phyloP scores from a whole-genome alignment of 2,113 vertebrate genomes.

The Eulemur rufifrons region DNA sequence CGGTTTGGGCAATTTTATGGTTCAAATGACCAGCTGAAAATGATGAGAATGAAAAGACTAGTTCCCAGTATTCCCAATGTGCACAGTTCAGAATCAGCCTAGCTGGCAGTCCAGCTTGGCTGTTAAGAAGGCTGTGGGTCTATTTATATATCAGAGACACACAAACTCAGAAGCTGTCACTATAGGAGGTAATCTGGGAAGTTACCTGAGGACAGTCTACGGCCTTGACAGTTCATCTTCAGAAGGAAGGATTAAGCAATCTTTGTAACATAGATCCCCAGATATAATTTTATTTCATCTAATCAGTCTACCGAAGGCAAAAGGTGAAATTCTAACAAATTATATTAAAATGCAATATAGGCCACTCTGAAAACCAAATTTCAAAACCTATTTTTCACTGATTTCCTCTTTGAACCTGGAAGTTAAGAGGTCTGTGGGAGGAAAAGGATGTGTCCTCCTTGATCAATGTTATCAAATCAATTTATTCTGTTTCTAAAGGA shows the following conservation, averaged over 20 bases:
- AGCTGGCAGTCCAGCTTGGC: background rate
- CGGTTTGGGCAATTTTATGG: background rate
- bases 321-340: conserved; percentile 69
- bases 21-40: conserved; percentile 13
- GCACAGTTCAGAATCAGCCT: background rate
- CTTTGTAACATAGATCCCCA: conserved; percentile 29
- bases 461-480: conserved; percentile 48
- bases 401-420: conserved; percentile 59
- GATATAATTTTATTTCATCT: conserved; percentile 57
- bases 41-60: background rate
- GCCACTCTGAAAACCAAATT: conserved; percentile 14
- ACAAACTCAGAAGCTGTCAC: background rate
- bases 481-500: conserved; percentile 55
- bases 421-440: background rate
- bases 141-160: conserved; percentile 43
- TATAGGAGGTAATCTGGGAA: conserved; percentile 20
- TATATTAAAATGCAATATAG: conserved; percentile 61
- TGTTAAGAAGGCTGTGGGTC: background rate
- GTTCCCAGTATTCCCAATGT: background rate
- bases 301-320: conserved; percentile 54
- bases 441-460: background rate
- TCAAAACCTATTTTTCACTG: conserved; percentile 53
- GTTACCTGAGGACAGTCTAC: conserved; percentile 7
- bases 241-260: conserved; percentile 38
- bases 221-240: background rate